These are phyloP conservation scores for Puntigrus tetrazona DNA, from an alignment of 2,113 vertebrate species.

Conservation along the genomic window DNA sequence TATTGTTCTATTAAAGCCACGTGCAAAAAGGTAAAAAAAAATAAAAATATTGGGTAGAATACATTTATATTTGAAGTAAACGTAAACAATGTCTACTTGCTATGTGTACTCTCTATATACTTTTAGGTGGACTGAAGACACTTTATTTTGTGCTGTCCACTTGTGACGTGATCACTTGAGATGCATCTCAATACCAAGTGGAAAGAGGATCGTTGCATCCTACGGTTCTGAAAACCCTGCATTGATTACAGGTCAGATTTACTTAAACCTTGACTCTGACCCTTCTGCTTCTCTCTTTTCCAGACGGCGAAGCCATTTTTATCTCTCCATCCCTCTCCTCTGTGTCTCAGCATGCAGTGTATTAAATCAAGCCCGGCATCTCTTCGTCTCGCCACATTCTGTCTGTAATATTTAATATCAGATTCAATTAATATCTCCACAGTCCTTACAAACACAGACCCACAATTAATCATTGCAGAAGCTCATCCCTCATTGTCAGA, in stretches of 20 bases:
- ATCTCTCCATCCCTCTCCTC: background rate
- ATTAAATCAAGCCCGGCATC: conserved; percentile 14
- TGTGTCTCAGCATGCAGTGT: conserved; percentile 22
- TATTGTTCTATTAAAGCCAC: background rate
- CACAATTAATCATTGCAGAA: conserved; percentile 7
- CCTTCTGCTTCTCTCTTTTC: background rate
- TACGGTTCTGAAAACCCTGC: background rate
- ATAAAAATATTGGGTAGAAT: no score
- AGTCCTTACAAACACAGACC: conserved; percentile 2
- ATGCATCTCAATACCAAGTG: background rate
- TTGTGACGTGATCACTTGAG: background rate
- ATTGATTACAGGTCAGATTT: background rate
- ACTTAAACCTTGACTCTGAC: conserved; percentile 1
- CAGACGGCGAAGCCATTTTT: background rate
- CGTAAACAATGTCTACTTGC: no score
- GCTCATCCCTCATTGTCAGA: conserved; percentile 35
- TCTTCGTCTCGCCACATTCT: background rate
- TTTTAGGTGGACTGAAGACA: no score
- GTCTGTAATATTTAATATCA: conserved; percentile 35
- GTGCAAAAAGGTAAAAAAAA: background rate
- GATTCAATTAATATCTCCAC: conserved; percentile 37
- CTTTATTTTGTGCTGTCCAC: background rate
- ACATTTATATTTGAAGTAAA: no score
- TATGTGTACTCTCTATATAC: no score
- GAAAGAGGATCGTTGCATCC: background rate